Evolutionary conservation across 2,113 vertebrate species (phyloP).

Genomic region (Salminus brasiliensis): DNA sequence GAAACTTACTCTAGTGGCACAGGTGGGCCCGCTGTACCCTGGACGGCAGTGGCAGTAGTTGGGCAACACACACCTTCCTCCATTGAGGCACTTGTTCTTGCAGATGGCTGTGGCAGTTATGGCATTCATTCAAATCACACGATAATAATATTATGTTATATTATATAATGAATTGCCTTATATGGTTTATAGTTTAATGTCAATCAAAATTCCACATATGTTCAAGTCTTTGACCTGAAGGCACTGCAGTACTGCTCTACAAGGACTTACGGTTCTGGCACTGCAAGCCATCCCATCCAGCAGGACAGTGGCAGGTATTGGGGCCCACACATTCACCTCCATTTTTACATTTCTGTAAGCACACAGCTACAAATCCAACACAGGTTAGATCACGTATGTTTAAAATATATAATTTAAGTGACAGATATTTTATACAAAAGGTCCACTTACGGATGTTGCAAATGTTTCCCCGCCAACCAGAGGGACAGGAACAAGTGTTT

Average conservation of each 20-base stretch:
- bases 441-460: conserved; percentile 83
- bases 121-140: not conserved
- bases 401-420: not conserved
- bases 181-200: too few relatives aligned
- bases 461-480: conserved; percentile 85
- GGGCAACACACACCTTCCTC: conserved; percentile 82
- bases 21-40: conserved; percentile 81
- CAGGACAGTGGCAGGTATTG: conserved; percentile 79
- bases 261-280: conserved; percentile 85
- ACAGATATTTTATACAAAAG: not conserved
- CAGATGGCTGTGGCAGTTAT: conserved; percentile 80
- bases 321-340: conserved; percentile 87
- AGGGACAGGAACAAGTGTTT: conserved; percentile 87
- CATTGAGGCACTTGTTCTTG: conserved; percentile 80
- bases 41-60: conserved; percentile 82
- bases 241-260: not conserved
- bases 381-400: not conserved
- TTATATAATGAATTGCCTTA: too few relatives aligned
- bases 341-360: conserved; percentile 88
- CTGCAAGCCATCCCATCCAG: conserved; percentile 83
- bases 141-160: not conserved
- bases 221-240: not conserved
- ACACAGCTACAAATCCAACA: conserved; percentile 76
- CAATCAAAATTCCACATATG: too few relatives aligned
- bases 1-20: conserved; percentile 76